Conservation (phyloP, 2,113 vertebrate genomes). For the Isurus oxyrinchus region DNA sequence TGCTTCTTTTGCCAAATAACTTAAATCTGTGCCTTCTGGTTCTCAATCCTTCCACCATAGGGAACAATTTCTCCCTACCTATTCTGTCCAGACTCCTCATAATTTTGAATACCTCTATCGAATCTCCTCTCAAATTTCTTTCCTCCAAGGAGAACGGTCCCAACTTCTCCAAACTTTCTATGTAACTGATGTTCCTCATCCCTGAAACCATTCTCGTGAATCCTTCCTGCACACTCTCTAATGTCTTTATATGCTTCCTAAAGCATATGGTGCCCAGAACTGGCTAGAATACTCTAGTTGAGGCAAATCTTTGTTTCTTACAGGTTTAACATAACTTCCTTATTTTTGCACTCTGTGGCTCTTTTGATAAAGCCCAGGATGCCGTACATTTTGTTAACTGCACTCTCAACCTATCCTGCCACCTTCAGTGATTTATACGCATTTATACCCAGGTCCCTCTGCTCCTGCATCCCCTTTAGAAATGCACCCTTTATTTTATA, state of each 20-base stretch:
- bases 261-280: background rate
- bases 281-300: background rate
- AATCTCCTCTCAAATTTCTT: too few relatives aligned
- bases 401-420: background rate
- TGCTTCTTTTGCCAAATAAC: background rate
- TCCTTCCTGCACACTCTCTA: background rate
- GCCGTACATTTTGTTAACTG: background rate
- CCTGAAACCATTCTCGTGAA: background rate
- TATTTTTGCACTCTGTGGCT: background rate
- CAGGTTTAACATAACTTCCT: background rate
- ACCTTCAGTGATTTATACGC: background rate
- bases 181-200: background rate
- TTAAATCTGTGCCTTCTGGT: background rate
- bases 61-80: too few relatives aligned
- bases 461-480: background rate
- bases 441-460: background rate
- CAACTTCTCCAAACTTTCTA: background rate
- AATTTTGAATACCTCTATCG: too few relatives aligned
- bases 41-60: background rate
- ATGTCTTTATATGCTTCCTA: background rate
- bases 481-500: background rate
- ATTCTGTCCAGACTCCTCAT: too few relatives aligned
- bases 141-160: too few relatives aligned
- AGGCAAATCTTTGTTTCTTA: background rate
- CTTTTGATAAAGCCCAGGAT: too few relatives aligned